A percentile compares a stretch with the other conserved stretches of the same genome.
Conservation (phyloP, 2,888 invertebrate genomes). For the Cancer borealis region DNA sequence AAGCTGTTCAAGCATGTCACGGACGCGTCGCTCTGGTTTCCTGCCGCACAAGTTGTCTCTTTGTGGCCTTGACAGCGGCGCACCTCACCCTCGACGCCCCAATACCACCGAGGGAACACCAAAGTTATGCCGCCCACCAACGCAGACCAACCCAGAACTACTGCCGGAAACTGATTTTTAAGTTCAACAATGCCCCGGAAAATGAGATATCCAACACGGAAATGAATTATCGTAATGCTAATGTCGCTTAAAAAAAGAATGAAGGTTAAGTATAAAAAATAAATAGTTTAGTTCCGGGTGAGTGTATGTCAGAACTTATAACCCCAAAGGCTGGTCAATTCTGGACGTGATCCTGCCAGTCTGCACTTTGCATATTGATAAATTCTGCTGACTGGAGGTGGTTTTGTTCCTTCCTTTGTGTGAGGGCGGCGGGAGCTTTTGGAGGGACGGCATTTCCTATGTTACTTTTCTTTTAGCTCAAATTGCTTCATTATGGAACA, state of each 20-base stretch:
- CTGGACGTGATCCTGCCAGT: background rate
- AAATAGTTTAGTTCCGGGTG: background rate
- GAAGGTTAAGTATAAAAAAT: background rate
- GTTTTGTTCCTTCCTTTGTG: background rate
- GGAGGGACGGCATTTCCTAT: background rate
- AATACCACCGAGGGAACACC: background rate
- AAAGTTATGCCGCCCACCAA: background rate
- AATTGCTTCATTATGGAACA: background rate
- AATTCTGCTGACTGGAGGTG: background rate
- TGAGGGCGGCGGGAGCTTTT: background rate
- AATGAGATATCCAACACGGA: background rate
- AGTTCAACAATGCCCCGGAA: background rate
- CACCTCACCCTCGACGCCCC: background rate
- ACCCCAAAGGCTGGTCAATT: background rate
- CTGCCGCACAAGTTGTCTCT: slow-evolving; percentile 11
- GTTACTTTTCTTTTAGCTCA: background rate
- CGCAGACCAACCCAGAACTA: background rate
- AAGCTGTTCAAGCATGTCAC: background rate
- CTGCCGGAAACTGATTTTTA: slow-evolving; percentile 1
- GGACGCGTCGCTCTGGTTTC: background rate
- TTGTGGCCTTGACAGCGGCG: slow-evolving; percentile 3
- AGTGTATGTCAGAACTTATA: background rate
- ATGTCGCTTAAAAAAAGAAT: background rate
- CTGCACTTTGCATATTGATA: slow-evolving; percentile 30
- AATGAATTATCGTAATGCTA: background rate